Evolutionary conservation across 30 jellyfish, hydroid and myxozoan genomes (phyloP), one percentile per base, ranked within the genome.

Genomic region (Clytia hemisphaerica): DNA sequence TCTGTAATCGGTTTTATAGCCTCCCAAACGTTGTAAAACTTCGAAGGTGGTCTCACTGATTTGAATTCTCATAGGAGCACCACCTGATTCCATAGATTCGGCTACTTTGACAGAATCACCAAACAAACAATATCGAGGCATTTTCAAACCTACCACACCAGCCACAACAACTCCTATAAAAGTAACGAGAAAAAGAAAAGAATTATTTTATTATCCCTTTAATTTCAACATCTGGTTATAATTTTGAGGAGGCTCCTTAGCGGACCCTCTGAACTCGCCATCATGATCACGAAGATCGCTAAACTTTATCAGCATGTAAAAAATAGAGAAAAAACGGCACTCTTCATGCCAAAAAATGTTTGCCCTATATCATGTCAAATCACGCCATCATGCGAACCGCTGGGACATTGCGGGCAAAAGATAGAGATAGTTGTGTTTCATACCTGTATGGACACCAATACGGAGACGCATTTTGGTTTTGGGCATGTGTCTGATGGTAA

Each of bases 361-460:
- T 9, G 14, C 53, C n/a, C n/a, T 40, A 10, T n/a, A 40, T 10
- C 10, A 40, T 10, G n/a, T n/a, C 10, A n/a, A n/a, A n/a, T n/a
- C n/a, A n/a, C n/a, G n/a, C n/a, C n/a, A n/a, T n/a, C n/a, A n/a
- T n/a, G n/a, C n/a, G n/a, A n/a, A n/a, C n/a, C n/a, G n/a, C n/a
- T 40, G 14, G 10, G 14, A 40, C 53, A n/a, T 40, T n/a, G n/a
- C n/a, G n/a, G n/a, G n/a, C n/a, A n/a, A n/a, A n/a, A n/a, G n/a
- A n/a, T n/a, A n/a, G 10, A 40, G 53, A 40, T 40, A n/a, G 10
- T 10, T 40, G 24, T 14, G 28, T 10, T n/a, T 22, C 55, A 37
- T 22, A 71, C 96, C 97, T 35, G 97, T 45, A 68, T 88, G 97
- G 61, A 88, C 70, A 5, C 97, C 97, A 60, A 74, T 72, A 44